These are phyloP conservation scores for Stenopsyche tienmushanensis DNA, from an alignment of 1,140 invertebrate species.

Conservation along the genomic window DNA sequence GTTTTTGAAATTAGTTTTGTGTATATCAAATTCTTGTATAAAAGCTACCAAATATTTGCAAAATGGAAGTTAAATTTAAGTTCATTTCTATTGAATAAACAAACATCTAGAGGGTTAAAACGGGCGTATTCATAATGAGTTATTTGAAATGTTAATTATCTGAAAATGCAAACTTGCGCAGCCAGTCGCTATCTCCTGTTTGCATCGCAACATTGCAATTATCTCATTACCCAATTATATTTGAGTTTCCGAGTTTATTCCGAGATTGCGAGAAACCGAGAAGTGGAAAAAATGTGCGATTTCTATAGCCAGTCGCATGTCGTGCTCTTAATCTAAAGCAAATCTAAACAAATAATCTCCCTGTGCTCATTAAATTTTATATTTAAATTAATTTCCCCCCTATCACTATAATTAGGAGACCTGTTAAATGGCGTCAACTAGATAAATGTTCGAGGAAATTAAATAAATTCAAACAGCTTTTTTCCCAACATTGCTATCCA, in stretches of 20 bases:
- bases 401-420: neutral
- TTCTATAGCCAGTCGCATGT: neutral
- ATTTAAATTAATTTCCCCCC: neutral
- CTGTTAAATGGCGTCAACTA: neutral
- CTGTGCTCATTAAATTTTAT: neutral
- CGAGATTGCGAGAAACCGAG: neutral
- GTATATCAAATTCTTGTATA: too few species aligned
- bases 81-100: neutral
- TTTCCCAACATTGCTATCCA: too few species aligned
- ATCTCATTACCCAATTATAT: constrained; percentile 26
- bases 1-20: too few species aligned
- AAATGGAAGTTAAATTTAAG: too few species aligned
- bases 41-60: too few species aligned
- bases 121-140: constrained; percentile 15
- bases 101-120: neutral
- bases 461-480: too few species aligned
- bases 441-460: too few species aligned
- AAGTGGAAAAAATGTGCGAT: neutral
- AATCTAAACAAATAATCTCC: neutral
- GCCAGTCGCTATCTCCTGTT: neutral
- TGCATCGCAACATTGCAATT: neutral
- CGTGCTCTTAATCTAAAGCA: neutral
- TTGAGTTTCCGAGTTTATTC: neutral
- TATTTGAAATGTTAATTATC: constrained; percentile 35
- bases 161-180: constrained; percentile 9